These are phyloP conservation scores for Leptinotarsa peninsularis DNA, from an alignment of 2,888 invertebrate species.

Conservation along the genomic window DNA sequence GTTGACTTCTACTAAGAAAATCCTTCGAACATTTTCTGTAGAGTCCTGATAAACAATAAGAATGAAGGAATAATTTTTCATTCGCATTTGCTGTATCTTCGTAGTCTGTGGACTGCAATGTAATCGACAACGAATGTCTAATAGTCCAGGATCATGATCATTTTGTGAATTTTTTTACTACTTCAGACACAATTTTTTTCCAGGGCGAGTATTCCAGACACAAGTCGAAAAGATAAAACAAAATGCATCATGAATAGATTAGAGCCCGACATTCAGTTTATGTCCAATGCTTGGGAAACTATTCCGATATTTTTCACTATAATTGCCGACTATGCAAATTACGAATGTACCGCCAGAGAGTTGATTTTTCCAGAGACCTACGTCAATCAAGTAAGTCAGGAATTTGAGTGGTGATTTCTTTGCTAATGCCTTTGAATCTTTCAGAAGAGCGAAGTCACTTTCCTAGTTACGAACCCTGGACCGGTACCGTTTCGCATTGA, in stretches of 20 bases:
- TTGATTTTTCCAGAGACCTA: constrained; percentile 70
- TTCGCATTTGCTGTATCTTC: too few relatives aligned
- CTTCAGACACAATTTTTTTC: background rate
- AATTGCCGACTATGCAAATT: constrained; percentile 69
- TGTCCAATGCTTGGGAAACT: constrained; percentile 20
- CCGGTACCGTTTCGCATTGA: constrained; percentile 52
- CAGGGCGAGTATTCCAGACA: constrained; percentile 9
- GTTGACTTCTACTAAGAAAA: too few relatives aligned
- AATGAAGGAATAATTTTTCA: too few relatives aligned
- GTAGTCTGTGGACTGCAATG: too few relatives aligned
- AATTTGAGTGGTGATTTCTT: background rate
- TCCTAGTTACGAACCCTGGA: constrained; percentile 56
- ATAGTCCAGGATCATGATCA: background rate
- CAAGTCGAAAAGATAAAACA: background rate
- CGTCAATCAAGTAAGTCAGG: constrained; percentile 66
- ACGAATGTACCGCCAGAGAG: constrained; percentile 65
- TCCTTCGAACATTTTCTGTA: too few relatives aligned
- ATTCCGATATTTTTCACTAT: constrained; percentile 26
- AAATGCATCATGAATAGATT: constrained; percentile 23
- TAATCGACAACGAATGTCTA: too few relatives aligned
- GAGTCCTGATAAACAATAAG: too few relatives aligned
- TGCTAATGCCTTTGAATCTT: constrained; percentile 4
- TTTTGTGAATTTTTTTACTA: background rate
- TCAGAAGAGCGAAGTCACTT: constrained; percentile 51
- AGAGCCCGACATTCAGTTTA: constrained; percentile 26